phyloP scores from a whole-genome alignment of 2,797 vertebrate species.

The Xiphorhynchus erythropygius region DNA sequence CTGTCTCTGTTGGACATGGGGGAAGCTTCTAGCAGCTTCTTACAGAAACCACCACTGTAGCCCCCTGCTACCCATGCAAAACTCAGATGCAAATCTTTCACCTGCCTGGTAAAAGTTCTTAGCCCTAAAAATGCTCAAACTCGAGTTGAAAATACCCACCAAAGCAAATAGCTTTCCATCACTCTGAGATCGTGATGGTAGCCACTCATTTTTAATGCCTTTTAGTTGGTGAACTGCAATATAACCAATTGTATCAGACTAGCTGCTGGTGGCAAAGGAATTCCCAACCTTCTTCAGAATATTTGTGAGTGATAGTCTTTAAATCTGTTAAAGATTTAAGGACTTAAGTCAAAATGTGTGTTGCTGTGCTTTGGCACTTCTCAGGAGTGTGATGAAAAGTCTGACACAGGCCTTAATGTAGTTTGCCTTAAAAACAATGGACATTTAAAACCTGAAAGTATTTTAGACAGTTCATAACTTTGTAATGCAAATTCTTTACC shows the following conservation, averaged over 20 bases:
- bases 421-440: background rate
- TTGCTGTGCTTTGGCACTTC: background rate
- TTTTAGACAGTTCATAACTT: background rate
- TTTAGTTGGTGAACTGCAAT: background rate
- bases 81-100: background rate
- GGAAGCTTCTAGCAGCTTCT: background rate
- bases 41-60: background rate
- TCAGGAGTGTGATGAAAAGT: background rate
- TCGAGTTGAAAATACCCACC: background rate
- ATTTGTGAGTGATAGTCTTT: background rate
- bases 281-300: background rate
- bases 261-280: background rate
- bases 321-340: background rate
- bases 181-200: background rate
- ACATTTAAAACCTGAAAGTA: background rate
- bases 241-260: background rate
- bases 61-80: background rate
- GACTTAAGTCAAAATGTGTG: background rate
- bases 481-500: background rate
- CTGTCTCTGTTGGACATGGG: accelerated
- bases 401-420: background rate
- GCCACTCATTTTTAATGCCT: background rate
- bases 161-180: background rate
- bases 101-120: background rate
- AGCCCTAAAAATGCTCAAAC: background rate